A percentile compares a stretch with the other conserved stretches of the same genome.
Evolutionary conservation across 2,888 invertebrate species (phyloP).

Genomic region (Heliconius charithonia): DNA sequence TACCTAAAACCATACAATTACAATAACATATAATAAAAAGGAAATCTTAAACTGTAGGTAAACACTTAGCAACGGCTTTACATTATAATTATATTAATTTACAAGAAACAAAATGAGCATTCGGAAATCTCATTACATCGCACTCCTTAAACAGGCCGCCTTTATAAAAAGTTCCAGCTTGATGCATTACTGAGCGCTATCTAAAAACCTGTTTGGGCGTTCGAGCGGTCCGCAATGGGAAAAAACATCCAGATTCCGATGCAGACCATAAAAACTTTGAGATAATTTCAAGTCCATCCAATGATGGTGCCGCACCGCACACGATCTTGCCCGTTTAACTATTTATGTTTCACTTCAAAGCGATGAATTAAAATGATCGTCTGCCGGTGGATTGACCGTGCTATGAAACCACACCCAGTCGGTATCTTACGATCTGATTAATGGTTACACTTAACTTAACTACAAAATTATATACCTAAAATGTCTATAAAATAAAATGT

Average conservation of each 20-base stretch:
- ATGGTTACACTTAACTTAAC: constrained; percentile 1
- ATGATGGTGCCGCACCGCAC: constrained; percentile 59
- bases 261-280: constrained; percentile 81
- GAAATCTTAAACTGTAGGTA: background rate
- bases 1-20: background rate
- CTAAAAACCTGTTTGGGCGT: constrained; percentile 82
- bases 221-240: constrained; percentile 75
- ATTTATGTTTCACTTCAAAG: constrained; percentile 66
- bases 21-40: background rate
- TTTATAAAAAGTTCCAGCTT: constrained; percentile 77
- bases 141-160: constrained; percentile 77
- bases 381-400: constrained; percentile 18
- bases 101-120: constrained; percentile 68
- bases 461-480: background rate
- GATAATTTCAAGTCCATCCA: constrained; percentile 79
- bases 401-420: constrained; percentile 23
- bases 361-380: constrained; percentile 52
- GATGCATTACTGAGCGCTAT: constrained; percentile 83
- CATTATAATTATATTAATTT: constrained; percentile 28
- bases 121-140: constrained; percentile 75
- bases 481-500: background rate
- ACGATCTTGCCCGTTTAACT: constrained; percentile 62
- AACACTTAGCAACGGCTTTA: constrained; percentile 17
- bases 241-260: constrained; percentile 81
- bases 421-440: constrained; percentile 11